Evolutionary conservation across 1,140 invertebrate genomes (phyloP).

Genomic region (Trichonephila clavipes): DNA sequence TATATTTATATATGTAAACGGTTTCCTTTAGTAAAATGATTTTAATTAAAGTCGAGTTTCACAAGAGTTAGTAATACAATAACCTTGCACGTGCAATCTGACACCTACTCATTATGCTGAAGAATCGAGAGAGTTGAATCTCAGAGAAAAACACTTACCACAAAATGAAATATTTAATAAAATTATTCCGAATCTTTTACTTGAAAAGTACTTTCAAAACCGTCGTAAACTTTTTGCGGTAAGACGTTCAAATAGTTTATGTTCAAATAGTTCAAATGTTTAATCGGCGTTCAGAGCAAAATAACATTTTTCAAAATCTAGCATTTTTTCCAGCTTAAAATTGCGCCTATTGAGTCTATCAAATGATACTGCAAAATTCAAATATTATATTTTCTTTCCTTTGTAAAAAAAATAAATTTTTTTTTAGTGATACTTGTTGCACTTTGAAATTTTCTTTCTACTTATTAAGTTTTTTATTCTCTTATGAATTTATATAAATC

Average conservation of each 20-base stretch:
- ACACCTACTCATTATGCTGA: background rate
- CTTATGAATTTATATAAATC: too few species aligned
- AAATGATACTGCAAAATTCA: background rate
- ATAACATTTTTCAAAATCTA: too few species aligned
- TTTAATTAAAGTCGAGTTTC: too few species aligned
- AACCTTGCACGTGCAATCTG: background rate
- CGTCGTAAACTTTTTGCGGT: background rate
- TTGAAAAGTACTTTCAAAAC: background rate
- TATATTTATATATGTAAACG: too few species aligned
- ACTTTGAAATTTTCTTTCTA: too few species aligned
- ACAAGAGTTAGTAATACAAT: background rate
- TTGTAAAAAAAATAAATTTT: background rate
- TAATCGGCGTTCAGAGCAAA: background rate
- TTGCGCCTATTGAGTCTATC: background rate
- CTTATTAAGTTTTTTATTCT: too few species aligned
- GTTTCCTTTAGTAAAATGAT: too few species aligned
- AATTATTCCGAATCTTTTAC: background rate
- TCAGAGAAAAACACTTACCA: background rate
- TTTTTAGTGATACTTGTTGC: background rate
- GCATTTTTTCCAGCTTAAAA: too few species aligned
- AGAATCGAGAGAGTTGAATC: background rate
- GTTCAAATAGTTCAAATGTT: too few species aligned
- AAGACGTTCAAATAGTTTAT: background rate
- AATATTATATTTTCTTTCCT: background rate
- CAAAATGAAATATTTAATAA: background rate